Evolutionary conservation across 2,888 invertebrate genomes (phyloP).

Genomic region (Agrenia bidenticulata): DNA sequence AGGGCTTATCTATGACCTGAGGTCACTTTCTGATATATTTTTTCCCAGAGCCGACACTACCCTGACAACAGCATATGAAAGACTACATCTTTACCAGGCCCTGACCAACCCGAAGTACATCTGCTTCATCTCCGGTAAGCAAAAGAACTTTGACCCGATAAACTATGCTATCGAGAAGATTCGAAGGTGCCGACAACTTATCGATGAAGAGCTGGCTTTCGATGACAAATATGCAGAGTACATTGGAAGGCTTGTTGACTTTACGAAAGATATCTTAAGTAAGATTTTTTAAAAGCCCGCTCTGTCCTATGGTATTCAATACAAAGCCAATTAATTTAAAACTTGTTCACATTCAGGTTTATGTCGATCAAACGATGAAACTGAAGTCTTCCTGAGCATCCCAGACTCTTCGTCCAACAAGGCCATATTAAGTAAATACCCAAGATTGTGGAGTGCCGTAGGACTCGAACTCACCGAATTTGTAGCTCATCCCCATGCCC

Average conservation of each 20-base stretch:
- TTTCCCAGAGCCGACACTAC: background rate
- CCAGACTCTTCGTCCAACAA: conserved; percentile 15
- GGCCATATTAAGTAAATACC: conserved; percentile 27
- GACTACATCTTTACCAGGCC: conserved; percentile 35
- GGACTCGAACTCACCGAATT: conserved; percentile 26
- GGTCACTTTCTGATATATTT: no score
- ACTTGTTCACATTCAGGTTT: no score
- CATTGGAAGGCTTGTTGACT: conserved; percentile 20
- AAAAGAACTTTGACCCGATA: conserved; percentile 31
- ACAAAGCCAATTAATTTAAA: background rate
- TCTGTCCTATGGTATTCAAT: background rate
- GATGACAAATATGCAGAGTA: conserved; percentile 12
- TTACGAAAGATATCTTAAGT: conserved; percentile 22
- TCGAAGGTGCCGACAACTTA: conserved; percentile 19
- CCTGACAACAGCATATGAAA: conserved; percentile 24
- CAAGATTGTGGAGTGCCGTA: conserved; percentile 37
- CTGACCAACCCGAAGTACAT: conserved; percentile 34
- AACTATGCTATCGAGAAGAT: conserved; percentile 38
- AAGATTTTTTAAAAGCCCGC: background rate
- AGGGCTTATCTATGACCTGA: no score
- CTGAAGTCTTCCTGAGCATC: conserved; percentile 27
- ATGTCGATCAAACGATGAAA: conserved; percentile 32
- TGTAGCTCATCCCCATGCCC: conserved; percentile 34
- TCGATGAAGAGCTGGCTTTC: conserved; percentile 14
- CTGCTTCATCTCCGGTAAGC: conserved; percentile 32